A percentile compares a stretch with the other conserved stretches of the same genome.
Evolutionary conservation across 2,888 invertebrate species (phyloP).

Genomic region (Branchinecta sandiegonensis): DNA sequence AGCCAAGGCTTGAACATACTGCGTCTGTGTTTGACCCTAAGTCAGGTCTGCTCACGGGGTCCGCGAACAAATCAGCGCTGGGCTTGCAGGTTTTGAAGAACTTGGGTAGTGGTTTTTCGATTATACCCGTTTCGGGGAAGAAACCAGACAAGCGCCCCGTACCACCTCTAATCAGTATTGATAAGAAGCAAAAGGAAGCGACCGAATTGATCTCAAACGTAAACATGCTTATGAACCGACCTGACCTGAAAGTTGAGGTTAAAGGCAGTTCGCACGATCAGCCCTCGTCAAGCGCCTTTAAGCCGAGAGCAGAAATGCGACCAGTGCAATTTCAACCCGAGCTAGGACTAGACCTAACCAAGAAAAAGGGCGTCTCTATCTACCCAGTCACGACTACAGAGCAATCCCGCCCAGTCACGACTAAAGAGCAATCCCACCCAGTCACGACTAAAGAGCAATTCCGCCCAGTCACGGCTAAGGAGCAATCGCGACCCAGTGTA

Average conservation of each 20-base stretch:
- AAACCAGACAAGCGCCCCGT: conserved; percentile 10
- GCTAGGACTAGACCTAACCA: not conserved
- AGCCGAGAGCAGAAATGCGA: too few relatives aligned
- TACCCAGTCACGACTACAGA: not conserved
- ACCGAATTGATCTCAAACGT: conserved; percentile 11
- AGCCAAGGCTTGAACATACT: not conserved
- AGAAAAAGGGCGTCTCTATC: not conserved
- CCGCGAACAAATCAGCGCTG: not conserved
- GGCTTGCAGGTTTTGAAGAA: conserved; percentile 3
- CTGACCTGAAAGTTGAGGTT: conserved; percentile 14
- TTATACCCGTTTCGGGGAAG: not conserved
- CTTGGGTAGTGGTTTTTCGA: conserved; percentile 6
- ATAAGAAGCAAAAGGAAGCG: conserved; percentile 9
- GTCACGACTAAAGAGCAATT: not conserved
- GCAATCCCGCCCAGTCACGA: not conserved
- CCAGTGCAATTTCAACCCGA: conserved; percentile 1
- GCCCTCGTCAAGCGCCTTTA: too few relatives aligned
- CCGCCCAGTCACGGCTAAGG: not conserved
- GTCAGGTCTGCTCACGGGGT: conserved; percentile 10
- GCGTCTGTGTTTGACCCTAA: not conserved
- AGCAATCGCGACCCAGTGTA: not conserved
- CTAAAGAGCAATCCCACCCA: not conserved
- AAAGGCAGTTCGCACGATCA: not conserved
- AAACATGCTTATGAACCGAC: conserved; percentile 11
- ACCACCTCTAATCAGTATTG: conserved; percentile 13